Evolutionary conservation across 2,797 vertebrate genomes (phyloP).

Genomic region (Rhinophrynus dorsalis): DNA sequence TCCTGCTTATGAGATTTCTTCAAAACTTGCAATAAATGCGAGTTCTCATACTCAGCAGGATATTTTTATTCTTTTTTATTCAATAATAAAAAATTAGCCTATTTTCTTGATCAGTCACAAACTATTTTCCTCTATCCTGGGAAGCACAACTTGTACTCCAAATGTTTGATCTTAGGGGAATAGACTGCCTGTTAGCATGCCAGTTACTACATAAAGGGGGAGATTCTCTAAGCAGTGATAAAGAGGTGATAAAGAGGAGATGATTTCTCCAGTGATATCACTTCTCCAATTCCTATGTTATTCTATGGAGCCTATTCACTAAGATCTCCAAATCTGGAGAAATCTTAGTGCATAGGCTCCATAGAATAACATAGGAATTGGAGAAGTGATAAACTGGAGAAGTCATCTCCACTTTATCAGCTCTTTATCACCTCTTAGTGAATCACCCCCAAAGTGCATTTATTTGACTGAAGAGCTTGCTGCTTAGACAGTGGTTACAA

Average conservation of each 20-base stretch:
- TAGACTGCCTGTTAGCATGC: constrained; percentile 25
- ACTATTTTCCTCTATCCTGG: constrained; percentile 29
- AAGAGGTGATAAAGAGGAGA: too few species aligned
- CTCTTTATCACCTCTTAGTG: too few species aligned
- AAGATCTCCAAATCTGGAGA: too few species aligned
- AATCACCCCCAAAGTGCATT: too few species aligned
- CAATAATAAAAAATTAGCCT: background rate
- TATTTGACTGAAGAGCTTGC: constrained; percentile 26
- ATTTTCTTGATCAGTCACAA: constrained; percentile 16
- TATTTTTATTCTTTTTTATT: constrained; percentile 5
- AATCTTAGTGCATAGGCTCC: too few species aligned
- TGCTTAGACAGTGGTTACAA: constrained; percentile 12
- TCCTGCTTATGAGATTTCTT: background rate
- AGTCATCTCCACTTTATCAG: too few species aligned
- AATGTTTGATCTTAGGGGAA: constrained; percentile 27
- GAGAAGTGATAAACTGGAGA: too few species aligned
- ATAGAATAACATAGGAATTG: too few species aligned
- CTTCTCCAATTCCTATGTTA: too few species aligned
- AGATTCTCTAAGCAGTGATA: too few species aligned
- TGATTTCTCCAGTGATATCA: too few species aligned
- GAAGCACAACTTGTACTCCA: constrained; percentile 31
- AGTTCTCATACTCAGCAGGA: background rate
- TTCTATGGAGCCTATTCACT: too few species aligned
- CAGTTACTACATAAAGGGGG: constrained; percentile 13
- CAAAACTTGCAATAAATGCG: background rate